These are phyloP conservation scores for Platalea minor DNA, from an alignment of 2,797 vertebrate genomes.

Conservation along the genomic window DNA sequence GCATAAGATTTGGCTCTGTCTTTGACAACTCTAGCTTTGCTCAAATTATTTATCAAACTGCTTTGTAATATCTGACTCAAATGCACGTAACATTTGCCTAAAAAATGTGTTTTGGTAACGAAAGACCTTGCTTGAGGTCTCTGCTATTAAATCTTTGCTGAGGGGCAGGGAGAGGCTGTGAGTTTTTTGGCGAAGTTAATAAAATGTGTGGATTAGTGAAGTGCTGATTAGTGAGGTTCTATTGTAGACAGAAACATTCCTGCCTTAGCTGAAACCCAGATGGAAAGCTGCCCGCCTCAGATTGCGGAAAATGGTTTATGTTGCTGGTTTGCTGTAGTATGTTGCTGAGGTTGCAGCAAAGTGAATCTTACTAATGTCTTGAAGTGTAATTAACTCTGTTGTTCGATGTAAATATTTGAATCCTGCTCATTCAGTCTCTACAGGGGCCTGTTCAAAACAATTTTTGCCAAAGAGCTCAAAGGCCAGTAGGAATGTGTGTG, in stretches of 20 bases:
- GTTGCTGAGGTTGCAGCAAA: constrained; percentile 62
- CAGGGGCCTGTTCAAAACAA: not conserved
- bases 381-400: constrained; percentile 54
- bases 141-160: constrained; percentile 59
- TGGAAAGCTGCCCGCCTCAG: constrained; percentile 49
- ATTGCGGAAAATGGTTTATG: constrained; percentile 17
- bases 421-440: constrained; percentile 13
- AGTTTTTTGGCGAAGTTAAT: constrained; percentile 63
- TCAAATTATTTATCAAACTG: constrained; percentile 52
- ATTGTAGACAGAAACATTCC: constrained; percentile 59
- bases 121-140: constrained; percentile 49
- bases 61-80: constrained; percentile 39
- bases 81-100: not conserved
- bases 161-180: constrained; percentile 50
- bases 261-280: constrained; percentile 52
- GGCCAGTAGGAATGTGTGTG: constrained; percentile 41
- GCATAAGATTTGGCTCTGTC: not conserved
- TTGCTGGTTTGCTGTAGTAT: constrained; percentile 34
- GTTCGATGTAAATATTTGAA: constrained; percentile 60
- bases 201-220: constrained; percentile 67
- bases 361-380: constrained; percentile 47
- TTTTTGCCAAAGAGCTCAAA: constrained; percentile 49
- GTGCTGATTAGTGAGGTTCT: constrained; percentile 65
- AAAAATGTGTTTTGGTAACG: constrained; percentile 28
- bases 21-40: constrained; percentile 2